Evolutionary conservation across 1,140 invertebrate genomes (phyloP).

Genomic region (Pogonognathellus flavescens): DNA sequence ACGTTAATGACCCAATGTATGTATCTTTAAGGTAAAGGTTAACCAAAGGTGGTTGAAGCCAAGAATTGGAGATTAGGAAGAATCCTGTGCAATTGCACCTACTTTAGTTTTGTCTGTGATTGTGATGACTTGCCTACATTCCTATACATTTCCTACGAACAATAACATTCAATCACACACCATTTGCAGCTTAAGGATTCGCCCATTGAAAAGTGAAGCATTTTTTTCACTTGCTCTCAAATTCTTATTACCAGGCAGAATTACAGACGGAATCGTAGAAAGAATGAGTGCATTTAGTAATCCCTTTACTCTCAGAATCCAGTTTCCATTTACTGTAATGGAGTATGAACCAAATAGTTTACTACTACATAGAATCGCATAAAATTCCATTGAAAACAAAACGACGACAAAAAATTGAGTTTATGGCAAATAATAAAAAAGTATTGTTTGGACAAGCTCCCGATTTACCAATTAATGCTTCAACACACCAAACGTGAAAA

Average conservation of each 20-base stretch:
- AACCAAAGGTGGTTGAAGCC: neutral
- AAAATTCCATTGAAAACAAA: too few relatives aligned
- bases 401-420: too few relatives aligned
- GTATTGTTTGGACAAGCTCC: too few relatives aligned
- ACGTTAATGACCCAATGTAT: slow-evolving; percentile 17
- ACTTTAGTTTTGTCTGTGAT: slow-evolving; percentile 13
- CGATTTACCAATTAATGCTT: too few relatives aligned
- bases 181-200: neutral
- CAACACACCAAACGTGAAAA: too few relatives aligned
- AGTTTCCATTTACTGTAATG: neutral
- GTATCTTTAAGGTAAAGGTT: slow-evolving; percentile 10
- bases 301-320: neutral
- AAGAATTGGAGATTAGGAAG: neutral
- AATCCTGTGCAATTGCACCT: slow-evolving; percentile 30
- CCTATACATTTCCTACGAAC: neutral
- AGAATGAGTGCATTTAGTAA: neutral
- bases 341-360: too few relatives aligned
- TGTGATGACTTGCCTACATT: slow-evolving; percentile 37
- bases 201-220: slow-evolving; percentile 43
- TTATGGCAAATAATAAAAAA: too few relatives aligned
- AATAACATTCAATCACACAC: neutral
- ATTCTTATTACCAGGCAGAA: slow-evolving; percentile 5
- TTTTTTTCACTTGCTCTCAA: slow-evolving; percentile 43
- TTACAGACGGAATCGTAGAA: neutral
- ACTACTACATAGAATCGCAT: too few relatives aligned